These are phyloP conservation scores for Ochotona princeps DNA, from an alignment of 2,113 vertebrate species.

Conservation along the genomic window DNA sequence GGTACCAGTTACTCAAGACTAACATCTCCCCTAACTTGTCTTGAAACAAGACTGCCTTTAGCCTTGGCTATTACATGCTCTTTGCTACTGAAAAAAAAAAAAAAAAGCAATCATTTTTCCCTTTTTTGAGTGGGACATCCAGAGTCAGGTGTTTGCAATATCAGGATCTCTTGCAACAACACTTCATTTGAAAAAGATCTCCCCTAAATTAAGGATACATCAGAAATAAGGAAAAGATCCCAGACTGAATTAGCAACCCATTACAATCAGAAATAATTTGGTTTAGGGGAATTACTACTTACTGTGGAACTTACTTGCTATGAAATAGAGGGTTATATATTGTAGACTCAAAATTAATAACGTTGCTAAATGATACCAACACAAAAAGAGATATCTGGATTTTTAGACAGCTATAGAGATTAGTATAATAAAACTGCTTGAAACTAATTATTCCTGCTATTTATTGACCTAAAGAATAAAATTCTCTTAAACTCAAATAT, in stretches of 20 bases:
- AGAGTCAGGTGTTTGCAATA: not conserved
- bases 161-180: not conserved
- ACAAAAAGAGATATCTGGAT: not conserved
- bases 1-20: fast-evolving
- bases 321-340: not conserved
- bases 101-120: not conserved
- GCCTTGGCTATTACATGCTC: not conserved
- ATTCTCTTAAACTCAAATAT: not conserved
- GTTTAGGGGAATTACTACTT: not conserved
- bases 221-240: not conserved
- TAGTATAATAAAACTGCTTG: not conserved
- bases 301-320: not conserved
- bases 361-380: not conserved
- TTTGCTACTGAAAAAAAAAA: no score
- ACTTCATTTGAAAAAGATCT: not conserved
- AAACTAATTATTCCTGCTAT: not conserved
- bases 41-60: fast-evolving
- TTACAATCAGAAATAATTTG: not conserved
- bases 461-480: not conserved
- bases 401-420: not conserved
- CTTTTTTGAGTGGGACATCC: not conserved
- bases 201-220: not conserved
- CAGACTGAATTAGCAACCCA: not conserved
- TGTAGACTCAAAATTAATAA: slow-evolving; percentile 2
- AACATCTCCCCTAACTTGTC: not conserved